Conservation (phyloP, 2,113 vertebrate genomes). For the Glaucomys volans region DNA sequence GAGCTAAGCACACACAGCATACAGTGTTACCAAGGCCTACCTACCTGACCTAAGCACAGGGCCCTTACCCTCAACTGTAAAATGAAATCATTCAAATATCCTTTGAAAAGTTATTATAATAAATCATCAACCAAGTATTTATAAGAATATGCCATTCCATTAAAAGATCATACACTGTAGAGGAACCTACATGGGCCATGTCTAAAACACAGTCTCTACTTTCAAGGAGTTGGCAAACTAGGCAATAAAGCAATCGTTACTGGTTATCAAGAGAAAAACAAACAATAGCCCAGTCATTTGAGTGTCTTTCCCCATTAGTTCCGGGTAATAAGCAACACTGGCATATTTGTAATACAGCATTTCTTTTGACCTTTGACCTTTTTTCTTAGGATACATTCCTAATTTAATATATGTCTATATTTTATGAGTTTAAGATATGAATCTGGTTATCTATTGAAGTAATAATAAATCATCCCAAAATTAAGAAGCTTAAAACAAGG, state of each 20-base stretch:
- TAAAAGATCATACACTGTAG: background rate
- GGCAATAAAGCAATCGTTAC: background rate
- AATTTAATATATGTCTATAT: background rate
- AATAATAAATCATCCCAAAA: background rate
- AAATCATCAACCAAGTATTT: slow-evolving; percentile 3
- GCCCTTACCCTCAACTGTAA: background rate
- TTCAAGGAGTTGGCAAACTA: slow-evolving; percentile 4
- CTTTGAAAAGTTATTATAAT: slow-evolving; percentile 4
- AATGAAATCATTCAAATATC: background rate
- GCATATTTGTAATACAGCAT: background rate
- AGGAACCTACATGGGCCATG: background rate
- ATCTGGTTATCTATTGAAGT: background rate
- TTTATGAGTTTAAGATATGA: background rate
- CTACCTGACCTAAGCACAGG: background rate
- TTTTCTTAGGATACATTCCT: slow-evolving; percentile 3
- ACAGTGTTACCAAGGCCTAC: no score
- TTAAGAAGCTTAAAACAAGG: background rate
- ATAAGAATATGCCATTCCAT: background rate
- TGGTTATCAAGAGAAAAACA: background rate
- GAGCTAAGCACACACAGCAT: background rate
- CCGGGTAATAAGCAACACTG: background rate
- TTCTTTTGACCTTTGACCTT: background rate
- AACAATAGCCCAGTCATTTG: background rate
- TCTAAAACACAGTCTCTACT: background rate
- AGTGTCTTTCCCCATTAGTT: background rate